These are phyloP conservation scores for Podarcis raffonei DNA, from an alignment of 2,113 vertebrate species.

Conservation along the genomic window DNA sequence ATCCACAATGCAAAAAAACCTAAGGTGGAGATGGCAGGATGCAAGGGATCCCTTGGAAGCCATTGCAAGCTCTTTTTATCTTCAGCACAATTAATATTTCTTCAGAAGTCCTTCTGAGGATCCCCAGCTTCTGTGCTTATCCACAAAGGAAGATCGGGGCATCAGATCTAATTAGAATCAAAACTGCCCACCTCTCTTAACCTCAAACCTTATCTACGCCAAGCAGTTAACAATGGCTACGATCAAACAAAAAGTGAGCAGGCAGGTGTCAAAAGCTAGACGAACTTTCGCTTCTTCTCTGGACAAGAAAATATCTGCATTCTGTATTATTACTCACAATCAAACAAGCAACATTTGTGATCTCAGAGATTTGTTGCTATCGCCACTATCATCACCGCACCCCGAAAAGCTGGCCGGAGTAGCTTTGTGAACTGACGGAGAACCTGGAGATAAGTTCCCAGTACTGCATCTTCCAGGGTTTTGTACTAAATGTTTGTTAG, in stretches of 20 bases:
- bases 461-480: no score
- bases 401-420: conserved; percentile 22
- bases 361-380: not conserved
- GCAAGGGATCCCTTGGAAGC: conserved; percentile 65
- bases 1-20: conserved; percentile 57
- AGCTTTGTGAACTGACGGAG: conserved; percentile 48
- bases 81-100: conserved; percentile 75
- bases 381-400: conserved; percentile 32
- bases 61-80: conserved; percentile 73
- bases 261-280: not conserved
- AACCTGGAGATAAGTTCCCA: not conserved
- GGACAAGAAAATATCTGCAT: not conserved
- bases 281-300: not conserved
- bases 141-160: conserved; percentile 71
- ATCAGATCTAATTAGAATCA: conserved; percentile 79
- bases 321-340: not conserved
- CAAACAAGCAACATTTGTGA: conserved; percentile 21
- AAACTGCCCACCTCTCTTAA: conserved; percentile 65
- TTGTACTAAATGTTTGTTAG: no score
- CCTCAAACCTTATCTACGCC: conserved; percentile 65
- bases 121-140: conserved; percentile 65
- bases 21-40: conserved; percentile 52
- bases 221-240: conserved; percentile 50
- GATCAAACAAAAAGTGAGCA: conserved; percentile 36
- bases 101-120: conserved; percentile 68